phyloP scores from a whole-genome alignment of 1,140 invertebrate species.

The Eulimnadia texana region DNA sequence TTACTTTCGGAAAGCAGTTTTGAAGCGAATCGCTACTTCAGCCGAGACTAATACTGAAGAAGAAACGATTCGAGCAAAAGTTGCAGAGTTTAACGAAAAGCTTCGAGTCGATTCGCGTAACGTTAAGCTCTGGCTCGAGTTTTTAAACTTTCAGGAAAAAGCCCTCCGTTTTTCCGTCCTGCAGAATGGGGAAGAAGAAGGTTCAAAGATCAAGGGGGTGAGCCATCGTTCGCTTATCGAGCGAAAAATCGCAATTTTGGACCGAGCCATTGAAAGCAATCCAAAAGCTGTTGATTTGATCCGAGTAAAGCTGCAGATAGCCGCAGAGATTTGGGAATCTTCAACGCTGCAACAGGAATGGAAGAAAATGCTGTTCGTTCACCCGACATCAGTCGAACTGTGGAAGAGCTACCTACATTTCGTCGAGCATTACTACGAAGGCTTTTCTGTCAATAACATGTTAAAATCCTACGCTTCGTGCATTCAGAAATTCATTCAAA shows the following conservation, averaged over 20 bases:
- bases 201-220: constrained; percentile 10
- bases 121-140: constrained; percentile 31
- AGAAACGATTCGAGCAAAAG: constrained; percentile 6
- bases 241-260: constrained; percentile 31
- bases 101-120: constrained; percentile 26
- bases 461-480: constrained; percentile 28
- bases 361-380: constrained; percentile 28
- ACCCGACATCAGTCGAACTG: constrained; percentile 26
- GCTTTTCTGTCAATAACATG: constrained; percentile 25
- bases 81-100: constrained; percentile 26
- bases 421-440: constrained; percentile 25
- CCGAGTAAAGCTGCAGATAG: constrained; percentile 26
- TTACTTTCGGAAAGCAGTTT: constrained; percentile 3
- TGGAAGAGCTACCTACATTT: constrained; percentile 30
- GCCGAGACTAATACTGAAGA: neutral
- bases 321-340: constrained; percentile 24
- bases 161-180: neutral
- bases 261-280: constrained; percentile 31
- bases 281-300: constrained; percentile 27
- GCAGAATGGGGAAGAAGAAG: neutral
- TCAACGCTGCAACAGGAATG: constrained; percentile 27
- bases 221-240: constrained; percentile 23
- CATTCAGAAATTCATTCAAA: constrained; percentile 22
- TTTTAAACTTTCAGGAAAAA: constrained; percentile 31
- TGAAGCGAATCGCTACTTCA: neutral